A percentile compares a stretch with the other conserved stretches of the same genome.
Conservation (phyloP, 2,113 vertebrate species). For the Isichthys henryi region DNA sequence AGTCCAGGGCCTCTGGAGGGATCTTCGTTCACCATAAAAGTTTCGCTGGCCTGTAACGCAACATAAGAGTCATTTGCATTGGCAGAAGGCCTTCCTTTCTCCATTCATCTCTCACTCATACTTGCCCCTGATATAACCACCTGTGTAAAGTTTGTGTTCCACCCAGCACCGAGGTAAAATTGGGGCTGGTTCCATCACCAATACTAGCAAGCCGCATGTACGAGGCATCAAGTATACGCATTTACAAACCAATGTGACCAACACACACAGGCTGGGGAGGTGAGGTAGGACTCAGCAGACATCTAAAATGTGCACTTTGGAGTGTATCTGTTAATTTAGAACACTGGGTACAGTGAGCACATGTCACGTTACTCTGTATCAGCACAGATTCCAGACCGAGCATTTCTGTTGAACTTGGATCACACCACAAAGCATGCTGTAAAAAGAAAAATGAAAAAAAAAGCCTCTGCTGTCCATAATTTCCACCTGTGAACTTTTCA, state of each 20-base stretch:
- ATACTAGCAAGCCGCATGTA: not conserved
- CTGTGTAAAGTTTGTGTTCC: not conserved
- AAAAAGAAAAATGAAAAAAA: not conserved
- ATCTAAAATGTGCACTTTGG: not conserved
- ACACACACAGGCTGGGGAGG: not conserved
- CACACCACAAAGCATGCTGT: not conserved
- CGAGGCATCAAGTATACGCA: not conserved
- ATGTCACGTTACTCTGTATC: not conserved
- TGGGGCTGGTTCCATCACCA: not conserved
- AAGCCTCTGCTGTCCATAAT: not conserved
- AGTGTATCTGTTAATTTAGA: not conserved
- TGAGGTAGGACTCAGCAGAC: not conserved
- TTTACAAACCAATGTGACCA: not conserved
- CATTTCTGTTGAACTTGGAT: not conserved
- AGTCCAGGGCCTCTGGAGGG: conserved; percentile 61
- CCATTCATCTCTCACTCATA: not conserved
- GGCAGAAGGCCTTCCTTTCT: not conserved
- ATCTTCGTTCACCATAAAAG: conserved; percentile 69
- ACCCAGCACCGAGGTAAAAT: not conserved
- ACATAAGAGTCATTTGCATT: conserved; percentile 23
- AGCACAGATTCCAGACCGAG: not conserved
- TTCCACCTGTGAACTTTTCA: conserved; percentile 14
- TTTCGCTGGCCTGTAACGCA: conserved; percentile 62
- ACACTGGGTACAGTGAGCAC: not conserved
- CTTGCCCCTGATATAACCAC: not conserved